Conservation (phyloP, 2,113 vertebrate genomes). For the Bos indicus region DNA sequence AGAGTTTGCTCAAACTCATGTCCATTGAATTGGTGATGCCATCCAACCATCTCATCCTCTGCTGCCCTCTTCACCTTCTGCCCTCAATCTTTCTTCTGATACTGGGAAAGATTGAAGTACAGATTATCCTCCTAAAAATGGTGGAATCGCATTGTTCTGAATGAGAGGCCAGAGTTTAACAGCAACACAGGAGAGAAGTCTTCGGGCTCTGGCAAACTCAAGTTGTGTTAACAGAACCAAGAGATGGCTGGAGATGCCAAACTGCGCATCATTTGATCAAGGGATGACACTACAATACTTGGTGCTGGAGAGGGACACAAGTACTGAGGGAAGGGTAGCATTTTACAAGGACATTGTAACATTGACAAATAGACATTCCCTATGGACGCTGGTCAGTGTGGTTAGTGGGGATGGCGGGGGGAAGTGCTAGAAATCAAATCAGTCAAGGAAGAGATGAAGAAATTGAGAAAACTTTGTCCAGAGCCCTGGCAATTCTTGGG, state of each 20-base stretch:
- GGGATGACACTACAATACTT: fast-evolving
- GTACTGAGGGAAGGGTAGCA: neutral
- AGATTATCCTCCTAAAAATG: neutral
- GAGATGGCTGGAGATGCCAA: neutral
- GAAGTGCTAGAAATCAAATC: neutral
- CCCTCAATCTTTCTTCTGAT: neutral
- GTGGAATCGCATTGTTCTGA: neutral
- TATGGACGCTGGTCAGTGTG: neutral
- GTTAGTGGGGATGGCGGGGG: neutral
- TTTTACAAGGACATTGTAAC: neutral
- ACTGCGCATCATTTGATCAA: fast-evolving
- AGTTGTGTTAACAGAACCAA: neutral
- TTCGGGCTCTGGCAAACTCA: neutral
- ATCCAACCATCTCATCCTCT: neutral
- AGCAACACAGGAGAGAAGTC: neutral
- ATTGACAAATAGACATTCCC: neutral
- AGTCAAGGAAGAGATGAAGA: neutral
- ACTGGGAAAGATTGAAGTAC: neutral
- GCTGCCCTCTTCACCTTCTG: neutral
- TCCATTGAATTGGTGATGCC: neutral
- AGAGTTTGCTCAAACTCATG: neutral
- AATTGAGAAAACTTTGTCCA: neutral
- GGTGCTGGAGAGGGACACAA: neutral
- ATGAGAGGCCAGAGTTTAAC: neutral
- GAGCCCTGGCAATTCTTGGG: neutral